Base-by-base conservation (phyloP, 53 echinoderm and acorn worm genomes). In the Stichopus horrens region DNA sequence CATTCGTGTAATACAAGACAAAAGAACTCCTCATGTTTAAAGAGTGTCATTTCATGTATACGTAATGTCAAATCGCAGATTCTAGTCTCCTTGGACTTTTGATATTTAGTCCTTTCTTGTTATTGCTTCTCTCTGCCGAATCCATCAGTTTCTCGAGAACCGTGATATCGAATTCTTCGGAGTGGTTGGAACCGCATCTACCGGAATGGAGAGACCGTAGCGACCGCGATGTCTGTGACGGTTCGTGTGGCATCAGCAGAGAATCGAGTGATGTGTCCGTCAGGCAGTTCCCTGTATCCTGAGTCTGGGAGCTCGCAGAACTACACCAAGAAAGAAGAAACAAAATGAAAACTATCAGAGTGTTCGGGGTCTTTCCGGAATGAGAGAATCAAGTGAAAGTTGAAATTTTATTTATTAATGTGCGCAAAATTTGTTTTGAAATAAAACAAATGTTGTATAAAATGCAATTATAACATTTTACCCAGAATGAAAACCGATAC, bases 81-180 rank as follows among this genome's bases (percentile, higher is more conserved):
- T 75, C 75, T 54, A 23, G 77, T 23, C 22, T 88, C 23, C 53
- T 52, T 88, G 88, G 75, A 52, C 23, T 87, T 9, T 71, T 73
- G 5, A 21, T 8, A 58, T 37, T 83, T 4, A 65, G n/a, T 14
- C 54, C 23, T 20, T 14, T 58, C 59, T 83, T 83, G 57, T 60
- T 21, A 63, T 63, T 63, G 63, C 11, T 16, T 11, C 7, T 65
- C 22, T 83, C 84, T 57, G 84, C 18, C 14, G 84, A 83, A 22
- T 83, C 84, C 84, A 83, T 83, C 13, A 83, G 59, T 83, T 83
- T 83, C 84, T 83, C 84, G 7, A 83, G 65, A 8, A 58, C 58
- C 5, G 65, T 83, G 65, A 83, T 23, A 58, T 83, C 65, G 37
- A 83, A 23, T 9, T 65, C 65, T 21, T 56, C 57, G 16, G 65